Evolutionary conservation across 2,797 vertebrate species (phyloP).

Genomic region (Chiropotes sagulatus): DNA sequence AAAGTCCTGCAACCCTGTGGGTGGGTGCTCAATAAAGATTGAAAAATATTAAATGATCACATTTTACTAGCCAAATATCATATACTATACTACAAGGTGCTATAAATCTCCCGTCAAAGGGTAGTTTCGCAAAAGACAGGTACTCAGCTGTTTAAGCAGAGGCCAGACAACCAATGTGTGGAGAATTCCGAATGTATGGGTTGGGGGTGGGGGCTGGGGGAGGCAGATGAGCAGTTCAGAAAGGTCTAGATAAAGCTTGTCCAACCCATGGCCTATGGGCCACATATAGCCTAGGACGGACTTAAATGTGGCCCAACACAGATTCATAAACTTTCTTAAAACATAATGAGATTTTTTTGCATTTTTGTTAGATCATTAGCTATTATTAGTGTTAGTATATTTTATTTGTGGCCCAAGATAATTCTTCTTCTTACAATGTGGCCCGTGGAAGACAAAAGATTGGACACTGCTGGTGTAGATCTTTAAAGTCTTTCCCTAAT

Average conservation of each 20-base stretch:
- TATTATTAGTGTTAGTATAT: no score
- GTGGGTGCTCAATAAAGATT: neutral
- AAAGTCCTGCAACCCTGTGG: neutral
- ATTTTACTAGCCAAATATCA: neutral
- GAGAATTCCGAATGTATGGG: neutral
- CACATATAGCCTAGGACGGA: no score
- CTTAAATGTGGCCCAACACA: no score
- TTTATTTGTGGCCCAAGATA: no score
- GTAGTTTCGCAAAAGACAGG: neutral
- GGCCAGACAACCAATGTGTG: neutral
- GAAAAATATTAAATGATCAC: neutral
- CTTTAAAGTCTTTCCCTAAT: neutral
- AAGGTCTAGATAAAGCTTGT: neutral
- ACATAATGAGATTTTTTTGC: no score
- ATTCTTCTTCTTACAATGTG: no score
- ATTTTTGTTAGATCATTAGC: no score
- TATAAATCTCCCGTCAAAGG: neutral
- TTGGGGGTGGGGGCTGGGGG: fast-evolving
- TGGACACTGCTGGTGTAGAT: neutral
- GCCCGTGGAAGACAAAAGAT: no score
- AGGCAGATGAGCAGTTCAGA: neutral
- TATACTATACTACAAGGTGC: neutral
- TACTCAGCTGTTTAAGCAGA: neutral
- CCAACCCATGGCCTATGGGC: no score
- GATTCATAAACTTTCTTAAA: no score